Conservation (phyloP, 2,888 invertebrate species). For the Heliconius charithonia region DNA sequence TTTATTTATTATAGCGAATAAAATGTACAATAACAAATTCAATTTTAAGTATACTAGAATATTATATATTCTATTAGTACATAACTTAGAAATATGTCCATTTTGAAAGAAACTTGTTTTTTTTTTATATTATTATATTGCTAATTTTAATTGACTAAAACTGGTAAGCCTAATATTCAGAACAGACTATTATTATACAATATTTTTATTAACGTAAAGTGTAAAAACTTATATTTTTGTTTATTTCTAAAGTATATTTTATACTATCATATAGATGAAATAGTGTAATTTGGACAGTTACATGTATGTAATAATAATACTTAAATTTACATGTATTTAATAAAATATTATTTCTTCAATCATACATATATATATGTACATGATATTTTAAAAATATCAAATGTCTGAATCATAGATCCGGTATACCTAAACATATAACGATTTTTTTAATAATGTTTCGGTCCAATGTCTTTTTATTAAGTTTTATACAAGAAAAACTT, state of each 20-base stretch:
- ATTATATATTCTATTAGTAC: not conserved
- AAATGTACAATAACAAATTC: too few relatives aligned
- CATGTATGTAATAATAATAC: too few relatives aligned
- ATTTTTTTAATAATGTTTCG: not conserved
- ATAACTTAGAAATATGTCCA: not conserved
- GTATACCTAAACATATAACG: too few relatives aligned
- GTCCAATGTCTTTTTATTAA: not conserved
- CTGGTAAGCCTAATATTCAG: not conserved
- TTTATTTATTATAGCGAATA: too few relatives aligned
- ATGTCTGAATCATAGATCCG: too few relatives aligned
- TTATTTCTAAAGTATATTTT: not conserved
- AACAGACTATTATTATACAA: not conserved
- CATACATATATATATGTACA: too few relatives aligned
- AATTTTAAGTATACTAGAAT: too few relatives aligned
- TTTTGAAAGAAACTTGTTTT: not conserved
- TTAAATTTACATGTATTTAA: too few relatives aligned
- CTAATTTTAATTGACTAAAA: not conserved
- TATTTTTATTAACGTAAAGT: not conserved
- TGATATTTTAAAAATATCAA: too few relatives aligned
- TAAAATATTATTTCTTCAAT: too few relatives aligned
- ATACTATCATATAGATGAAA: not conserved
- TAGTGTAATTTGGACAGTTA: too few relatives aligned
- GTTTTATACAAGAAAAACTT: too few relatives aligned
- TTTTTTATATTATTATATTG: not conserved
- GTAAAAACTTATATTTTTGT: not conserved